Evolutionary conservation across 30 jellyfish, hydroid and myxozoan species (phyloP), one percentile per base, ranked within the genome.

Genomic region (Morbakka virulenta): DNA sequence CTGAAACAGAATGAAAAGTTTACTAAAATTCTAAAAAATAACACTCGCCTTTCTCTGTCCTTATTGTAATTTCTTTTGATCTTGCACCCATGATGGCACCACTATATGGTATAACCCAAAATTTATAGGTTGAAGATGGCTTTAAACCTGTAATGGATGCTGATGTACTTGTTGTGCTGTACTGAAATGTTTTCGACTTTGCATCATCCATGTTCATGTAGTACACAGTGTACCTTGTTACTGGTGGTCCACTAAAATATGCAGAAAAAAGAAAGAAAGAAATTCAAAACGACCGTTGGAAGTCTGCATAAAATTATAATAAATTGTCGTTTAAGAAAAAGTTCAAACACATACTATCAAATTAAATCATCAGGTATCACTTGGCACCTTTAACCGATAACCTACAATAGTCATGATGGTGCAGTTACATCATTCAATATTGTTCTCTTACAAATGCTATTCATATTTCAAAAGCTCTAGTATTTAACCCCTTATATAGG

Each of bases 161-260:
- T 2, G 95, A 28, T 29, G 89, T 84, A 28, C 84, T 2, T 49
- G 88, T 64, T 0, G 85, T 84, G 17, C 34, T 85, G 4, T 20
- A 13, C 30, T 77, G 62, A 12, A 49, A 26, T 29, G 68, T 28
- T 6, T 82, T 50, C 32, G 93, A 47, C 1, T 83, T 66, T 27
- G 83, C 17, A 32, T 34, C 64, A 17, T 74, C 94, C 2, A 62
- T 22, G 51, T 80, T 77, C 14, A 51, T 25, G 83, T 85, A 91
- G 50, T 51, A 65, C 0, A 91, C 87, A 22, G 67, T 66, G 64
- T 91, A 91, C 32, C 50, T 84, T 27, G 95, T 71, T 28, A 85
- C 89, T 0, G 69, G 20, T 22, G 98, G 61, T 2, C 95, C 94
- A 67, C 98, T 91, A 69, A 6, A 85, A 75, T 25, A n/a, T n/a